Evolutionary conservation across 2,888 invertebrate species (phyloP), one percentile per base, ranked within the genome.

Genomic region (Hyalella azteca): DNA sequence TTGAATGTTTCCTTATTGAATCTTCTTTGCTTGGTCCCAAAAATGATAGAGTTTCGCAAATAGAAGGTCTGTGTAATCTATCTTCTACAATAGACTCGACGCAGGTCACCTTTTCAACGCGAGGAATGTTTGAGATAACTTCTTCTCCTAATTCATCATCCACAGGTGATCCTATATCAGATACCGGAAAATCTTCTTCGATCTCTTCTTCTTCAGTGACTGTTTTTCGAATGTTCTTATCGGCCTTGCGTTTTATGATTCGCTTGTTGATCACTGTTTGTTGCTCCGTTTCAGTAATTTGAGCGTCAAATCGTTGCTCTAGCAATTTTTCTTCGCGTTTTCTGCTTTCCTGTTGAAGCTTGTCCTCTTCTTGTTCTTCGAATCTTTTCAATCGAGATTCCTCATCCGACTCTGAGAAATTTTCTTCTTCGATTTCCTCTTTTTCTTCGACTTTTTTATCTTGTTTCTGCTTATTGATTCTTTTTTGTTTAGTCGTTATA

Each of bases 381-480:
- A n/a, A n/a, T n/a, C n/a, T n/a, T n/a, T n/a, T n/a, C n/a, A n/a
- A n/a, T n/a, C n/a, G n/a, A n/a, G n/a, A n/a, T n/a, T n/a, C n/a
- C n/a, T n/a, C 87, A 88, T 86, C 92, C 92, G 81, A 87, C 87
- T 82, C 90, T 91, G 19, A 91, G 91, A n/a, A n/a, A n/a, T n/a
- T n/a, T 86, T 88, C 88, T 13, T 89, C 88, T 50, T 86, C 86
- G 19, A 85, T 84, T 79, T 90, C 88, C 66, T 88, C 86, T 3
- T 89, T 88, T 88, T 92, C 91, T 84, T 89, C 90, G 86, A 91
- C 91, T 22, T 89, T 90, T 45, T 75, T 49, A 29, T 80, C 77
- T 50, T 81, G 22, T 29, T 54, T 49, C 19, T 49, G 22, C 54
- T 54, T 54, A 3, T 26, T 54, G 15, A 54, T 54, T 54, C 29